These are phyloP conservation scores for Drosophila ohnishii DNA, from an alignment of 1,140 invertebrate species.

Conservation along the genomic window DNA sequence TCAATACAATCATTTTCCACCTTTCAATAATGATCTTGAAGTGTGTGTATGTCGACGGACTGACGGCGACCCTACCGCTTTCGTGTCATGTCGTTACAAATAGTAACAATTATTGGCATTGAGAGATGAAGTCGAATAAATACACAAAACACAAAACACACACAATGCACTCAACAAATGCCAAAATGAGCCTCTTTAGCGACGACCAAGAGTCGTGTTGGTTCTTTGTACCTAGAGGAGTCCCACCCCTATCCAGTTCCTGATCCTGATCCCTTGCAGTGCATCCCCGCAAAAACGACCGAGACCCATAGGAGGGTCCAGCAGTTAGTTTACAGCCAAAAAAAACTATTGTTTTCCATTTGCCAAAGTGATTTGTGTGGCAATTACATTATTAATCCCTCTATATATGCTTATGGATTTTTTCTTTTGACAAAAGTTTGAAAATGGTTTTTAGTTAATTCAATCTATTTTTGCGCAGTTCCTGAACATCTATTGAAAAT, in stretches of 20 bases:
- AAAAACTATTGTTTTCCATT: constrained; percentile 39
- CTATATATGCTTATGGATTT: constrained; percentile 32
- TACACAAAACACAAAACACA: constrained; percentile 50
- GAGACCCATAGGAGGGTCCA: constrained; percentile 15
- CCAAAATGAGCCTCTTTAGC: constrained; percentile 70
- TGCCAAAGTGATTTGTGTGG: constrained; percentile 59
- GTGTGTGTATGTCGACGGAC: constrained; percentile 43
- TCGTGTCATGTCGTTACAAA: constrained; percentile 70
- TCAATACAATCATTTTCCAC: constrained; percentile 77
- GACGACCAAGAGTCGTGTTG: constrained; percentile 17
- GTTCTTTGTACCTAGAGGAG: constrained; percentile 30
- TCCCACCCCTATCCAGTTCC: constrained; percentile 16
- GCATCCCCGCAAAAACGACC: constrained; percentile 8
- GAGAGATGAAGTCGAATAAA: constrained; percentile 69
- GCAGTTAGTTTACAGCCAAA: constrained; percentile 9
- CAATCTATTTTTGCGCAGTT: constrained; percentile 15
- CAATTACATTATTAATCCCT: constrained; percentile 77
- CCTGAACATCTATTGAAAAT: not conserved
- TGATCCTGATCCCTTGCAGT: constrained; percentile 23
- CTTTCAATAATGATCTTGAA: constrained; percentile 61
- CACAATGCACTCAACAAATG: constrained; percentile 42
- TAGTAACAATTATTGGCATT: constrained; percentile 72
- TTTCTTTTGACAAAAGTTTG: constrained; percentile 28
- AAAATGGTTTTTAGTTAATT: constrained; percentile 40
- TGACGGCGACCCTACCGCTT: constrained; percentile 38